phyloP scores from a whole-genome alignment of 2,797 vertebrate genomes.

The Parauchenoglanis punctatus region DNA sequence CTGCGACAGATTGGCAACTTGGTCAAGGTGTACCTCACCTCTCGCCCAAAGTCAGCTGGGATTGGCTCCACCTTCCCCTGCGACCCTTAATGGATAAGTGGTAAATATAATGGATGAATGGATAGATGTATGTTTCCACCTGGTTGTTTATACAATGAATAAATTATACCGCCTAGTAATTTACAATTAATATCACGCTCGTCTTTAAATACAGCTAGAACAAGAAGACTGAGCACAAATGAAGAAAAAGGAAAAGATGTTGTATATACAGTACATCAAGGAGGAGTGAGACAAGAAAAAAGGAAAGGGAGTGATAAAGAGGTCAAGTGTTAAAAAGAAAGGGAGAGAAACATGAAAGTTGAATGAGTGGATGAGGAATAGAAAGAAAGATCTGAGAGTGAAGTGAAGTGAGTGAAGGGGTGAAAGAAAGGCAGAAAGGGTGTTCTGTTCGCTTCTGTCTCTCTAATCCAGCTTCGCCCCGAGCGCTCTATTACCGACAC shows the following conservation, averaged over 20 bases:
- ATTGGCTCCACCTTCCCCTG: too few relatives aligned
- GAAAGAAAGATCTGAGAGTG: not conserved
- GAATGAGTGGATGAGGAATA: not conserved
- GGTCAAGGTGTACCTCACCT: too few relatives aligned
- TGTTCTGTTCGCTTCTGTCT: constrained; percentile 42
- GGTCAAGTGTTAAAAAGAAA: not conserved
- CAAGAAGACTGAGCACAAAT: not conserved
- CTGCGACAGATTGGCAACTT: too few relatives aligned
- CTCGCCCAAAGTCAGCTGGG: too few relatives aligned
- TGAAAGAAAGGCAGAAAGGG: not conserved
- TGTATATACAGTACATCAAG: not conserved
- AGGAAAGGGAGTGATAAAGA: not conserved
- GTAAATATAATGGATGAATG: too few relatives aligned
- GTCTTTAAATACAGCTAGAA: not conserved
- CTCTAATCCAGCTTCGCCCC: constrained; percentile 56
- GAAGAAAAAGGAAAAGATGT: not conserved
- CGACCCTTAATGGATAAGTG: too few relatives aligned
- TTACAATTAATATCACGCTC: not conserved
- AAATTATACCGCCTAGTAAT: not conserved
- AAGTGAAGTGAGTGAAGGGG: constrained; percentile 12
- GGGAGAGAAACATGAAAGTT: not conserved
- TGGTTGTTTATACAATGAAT: not conserved
- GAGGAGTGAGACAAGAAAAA: constrained; percentile 2
- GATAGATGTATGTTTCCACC: too few relatives aligned
- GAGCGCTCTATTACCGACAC: constrained; percentile 68